Evolutionary conservation across 1,140 invertebrate species (phyloP), one percentile per base, ranked within the genome.

Genomic region (Brachionus manjavacas): DNA sequence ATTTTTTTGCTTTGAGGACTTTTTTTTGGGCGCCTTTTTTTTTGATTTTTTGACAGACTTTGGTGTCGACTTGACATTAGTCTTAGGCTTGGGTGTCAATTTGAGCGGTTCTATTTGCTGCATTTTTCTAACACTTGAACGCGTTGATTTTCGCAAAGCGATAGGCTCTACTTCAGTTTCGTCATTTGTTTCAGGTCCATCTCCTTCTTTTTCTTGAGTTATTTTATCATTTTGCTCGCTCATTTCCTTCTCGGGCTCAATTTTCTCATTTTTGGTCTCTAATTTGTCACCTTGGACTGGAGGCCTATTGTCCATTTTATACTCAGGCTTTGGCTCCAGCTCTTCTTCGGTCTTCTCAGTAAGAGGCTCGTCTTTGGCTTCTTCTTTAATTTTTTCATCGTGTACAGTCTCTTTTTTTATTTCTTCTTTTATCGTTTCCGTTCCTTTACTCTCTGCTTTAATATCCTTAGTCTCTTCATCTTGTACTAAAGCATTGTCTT

Each of bases 91-190:
- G 16, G 39, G 39, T 28, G 41, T 76, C 31, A 20, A 35, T 49
- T 76, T 46, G 12, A 25, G 72, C 49, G 52, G 72, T 9, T 46
- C n/a, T 4, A 25, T 46, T 76, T 76, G 16, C 41, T 76, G 72
- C 25, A 46, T 35, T 76, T 76, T 76, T 49, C 72, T 20, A 2
- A 76, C 72, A 52, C 72, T 76, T 49, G 72, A 76, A 23, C 72
- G 39, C 1, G 72, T 76, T 23, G 72, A 49, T 49, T 76, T 76
- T 76, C 72, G 41, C 20, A 76, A 12, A 12, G 72, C 72, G 25
- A 76, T 76, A n/a, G 72, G 72, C 25, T 76, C 41, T 4, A 12
- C 9, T 23, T 49, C 72, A 12, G 4, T 14, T 49, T 76, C 72
- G 23, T 16, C 31, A 16, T 72, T 43, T 2, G 3, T 16, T 11